Conservation (phyloP, 2,113 vertebrate species). For the Bolborhynchus lineola region DNA sequence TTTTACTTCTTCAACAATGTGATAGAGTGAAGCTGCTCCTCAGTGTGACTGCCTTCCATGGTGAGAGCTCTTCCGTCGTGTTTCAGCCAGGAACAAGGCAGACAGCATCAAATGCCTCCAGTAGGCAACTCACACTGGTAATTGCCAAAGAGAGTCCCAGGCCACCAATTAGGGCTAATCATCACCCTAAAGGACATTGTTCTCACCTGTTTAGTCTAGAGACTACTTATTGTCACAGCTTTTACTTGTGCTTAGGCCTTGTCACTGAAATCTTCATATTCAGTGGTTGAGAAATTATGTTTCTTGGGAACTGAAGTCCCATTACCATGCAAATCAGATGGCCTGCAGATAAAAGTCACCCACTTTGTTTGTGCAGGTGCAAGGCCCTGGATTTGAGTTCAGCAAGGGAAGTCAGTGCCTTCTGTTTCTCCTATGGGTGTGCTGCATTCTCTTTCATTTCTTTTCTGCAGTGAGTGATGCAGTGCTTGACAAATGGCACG, state of each 20-base stretch:
- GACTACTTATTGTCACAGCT: neutral
- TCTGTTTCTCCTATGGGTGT: neutral
- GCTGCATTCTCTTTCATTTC: neutral
- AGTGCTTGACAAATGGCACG: neutral
- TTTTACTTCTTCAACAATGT: neutral
- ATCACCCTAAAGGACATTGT: neutral
- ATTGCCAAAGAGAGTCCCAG: neutral
- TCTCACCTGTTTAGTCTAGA: slow-evolving; percentile 3
- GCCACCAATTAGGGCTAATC: neutral
- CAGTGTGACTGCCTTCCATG: neutral
- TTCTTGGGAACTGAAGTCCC: slow-evolving; percentile 1
- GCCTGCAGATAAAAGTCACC: neutral
- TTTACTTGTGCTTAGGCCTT: neutral
- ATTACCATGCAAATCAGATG: neutral
- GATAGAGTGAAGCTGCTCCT: neutral
- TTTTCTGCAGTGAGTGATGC: neutral
- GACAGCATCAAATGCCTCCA: neutral
- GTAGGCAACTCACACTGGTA: neutral
- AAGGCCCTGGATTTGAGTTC: neutral
- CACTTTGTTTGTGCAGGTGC: neutral
- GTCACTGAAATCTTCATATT: neutral
- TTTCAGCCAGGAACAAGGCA: neutral
- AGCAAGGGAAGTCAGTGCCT: neutral
- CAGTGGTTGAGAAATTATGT: neutral
- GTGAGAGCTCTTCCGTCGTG: neutral